A percentile compares a stretch with the other conserved stretches of the same genome.
Evolutionary conservation across 2,113 vertebrate genomes (phyloP).

Genomic region (Leptocoma aspasia): DNA sequence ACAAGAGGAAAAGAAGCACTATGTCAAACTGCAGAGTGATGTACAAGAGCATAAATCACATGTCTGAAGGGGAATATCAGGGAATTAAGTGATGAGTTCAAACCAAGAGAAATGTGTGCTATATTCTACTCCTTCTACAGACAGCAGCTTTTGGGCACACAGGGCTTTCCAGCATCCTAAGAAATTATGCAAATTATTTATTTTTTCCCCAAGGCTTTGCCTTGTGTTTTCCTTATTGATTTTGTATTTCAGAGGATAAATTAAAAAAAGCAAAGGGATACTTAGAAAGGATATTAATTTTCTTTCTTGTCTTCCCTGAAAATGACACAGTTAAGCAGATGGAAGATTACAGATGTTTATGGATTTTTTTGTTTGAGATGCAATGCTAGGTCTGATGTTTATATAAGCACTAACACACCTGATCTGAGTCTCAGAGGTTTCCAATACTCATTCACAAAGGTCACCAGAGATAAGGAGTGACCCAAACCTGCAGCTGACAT

Average conservation of each 20-base stretch:
- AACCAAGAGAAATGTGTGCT: not conserved
- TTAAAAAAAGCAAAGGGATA: not conserved
- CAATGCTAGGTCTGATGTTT: not conserved
- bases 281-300: not conserved
- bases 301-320: not conserved
- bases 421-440: not conserved
- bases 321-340: not conserved
- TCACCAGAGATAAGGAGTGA: not conserved
- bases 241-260: not conserved
- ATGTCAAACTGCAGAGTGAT: not conserved
- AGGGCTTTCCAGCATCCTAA: not conserved
- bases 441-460: not conserved
- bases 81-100: not conserved
- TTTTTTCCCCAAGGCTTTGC: not conserved
- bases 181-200: not conserved
- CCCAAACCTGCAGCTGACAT: not conserved
- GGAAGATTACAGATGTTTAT: not conserved
- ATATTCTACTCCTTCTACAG: not conserved
- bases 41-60: not conserved
- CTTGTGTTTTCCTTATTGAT: not conserved
- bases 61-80: not conserved
- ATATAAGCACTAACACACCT: not conserved
- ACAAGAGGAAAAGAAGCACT: not conserved
- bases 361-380: not conserved
- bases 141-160: not conserved